A percentile compares a stretch with the other conserved stretches of the same genome.
Conservation (phyloP, 2,888 invertebrate species). For the Chalcosyrphus nemorum region DNA sequence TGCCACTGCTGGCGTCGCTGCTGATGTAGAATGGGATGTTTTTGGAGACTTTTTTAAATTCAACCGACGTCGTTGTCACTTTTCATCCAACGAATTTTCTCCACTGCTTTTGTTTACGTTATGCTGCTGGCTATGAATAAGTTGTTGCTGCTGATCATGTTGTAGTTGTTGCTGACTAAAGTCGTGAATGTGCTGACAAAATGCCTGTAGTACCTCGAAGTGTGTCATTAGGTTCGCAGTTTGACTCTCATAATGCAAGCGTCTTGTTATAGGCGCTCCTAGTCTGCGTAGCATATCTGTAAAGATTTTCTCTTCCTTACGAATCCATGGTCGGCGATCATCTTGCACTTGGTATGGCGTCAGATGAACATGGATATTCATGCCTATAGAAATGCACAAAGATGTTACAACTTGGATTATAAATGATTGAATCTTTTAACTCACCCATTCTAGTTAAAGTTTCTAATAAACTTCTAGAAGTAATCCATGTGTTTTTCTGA, state of each 20-base stretch:
- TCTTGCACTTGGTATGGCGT: constrained; percentile 95
- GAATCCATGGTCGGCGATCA: constrained; percentile 91
- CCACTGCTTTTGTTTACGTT: constrained; percentile 68
- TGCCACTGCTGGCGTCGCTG: constrained; percentile 68
- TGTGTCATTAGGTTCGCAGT: constrained; percentile 87
- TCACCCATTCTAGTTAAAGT: constrained; percentile 88
- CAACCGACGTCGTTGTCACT: constrained; percentile 81
- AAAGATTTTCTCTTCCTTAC: constrained; percentile 91
- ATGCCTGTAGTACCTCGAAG: constrained; percentile 88
- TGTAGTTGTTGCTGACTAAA: constrained; percentile 77
- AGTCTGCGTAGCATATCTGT: constrained; percentile 86
- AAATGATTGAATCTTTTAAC: constrained; percentile 61
- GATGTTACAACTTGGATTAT: not conserved
- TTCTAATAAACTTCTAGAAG: constrained; percentile 88
- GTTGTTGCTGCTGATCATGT: constrained; percentile 74
- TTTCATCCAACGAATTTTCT: constrained; percentile 79
- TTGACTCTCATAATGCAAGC: constrained; percentile 85
- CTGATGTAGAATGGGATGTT: constrained; percentile 60
- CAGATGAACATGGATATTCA: constrained; percentile 90
- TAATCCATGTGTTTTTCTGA: constrained; percentile 93
- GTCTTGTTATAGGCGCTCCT: constrained; percentile 86
- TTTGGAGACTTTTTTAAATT: constrained; percentile 77
- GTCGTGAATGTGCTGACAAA: constrained; percentile 82
- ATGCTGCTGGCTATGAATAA: constrained; percentile 75
- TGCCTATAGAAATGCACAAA: constrained; percentile 82